Percentiles rank a stretch among this genome's conserved stretches.
These are phyloP conservation scores for Acyrthosiphon pisum DNA, from an alignment of 1,140 invertebrate species.

Conservation along the genomic window DNA sequence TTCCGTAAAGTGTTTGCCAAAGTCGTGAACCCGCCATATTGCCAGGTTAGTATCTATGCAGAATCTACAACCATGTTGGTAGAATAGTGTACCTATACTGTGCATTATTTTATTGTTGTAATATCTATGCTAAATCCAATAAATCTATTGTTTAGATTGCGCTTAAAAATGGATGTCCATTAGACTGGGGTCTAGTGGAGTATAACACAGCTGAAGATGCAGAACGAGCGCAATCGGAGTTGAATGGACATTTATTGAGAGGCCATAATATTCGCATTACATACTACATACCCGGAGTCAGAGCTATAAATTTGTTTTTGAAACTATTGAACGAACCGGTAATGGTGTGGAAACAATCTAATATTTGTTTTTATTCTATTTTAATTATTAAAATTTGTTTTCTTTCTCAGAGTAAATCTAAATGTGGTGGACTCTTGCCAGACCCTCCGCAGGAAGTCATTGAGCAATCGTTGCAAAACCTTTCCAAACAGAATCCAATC, in stretches of 20 bases:
- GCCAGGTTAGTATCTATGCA: slow-evolving; percentile 65
- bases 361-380: background rate
- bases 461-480: slow-evolving; percentile 65
- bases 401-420: slow-evolving; percentile 62
- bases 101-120: background rate
- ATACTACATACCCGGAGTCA: slow-evolving; percentile 69
- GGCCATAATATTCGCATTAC: slow-evolving; percentile 65
- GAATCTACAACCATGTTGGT: background rate
- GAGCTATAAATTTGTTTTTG: slow-evolving; percentile 69
- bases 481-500: slow-evolving; percentile 67
- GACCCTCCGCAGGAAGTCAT: slow-evolving; percentile 66
- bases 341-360: slow-evolving; percentile 52
- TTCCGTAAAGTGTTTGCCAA: slow-evolving; percentile 67
- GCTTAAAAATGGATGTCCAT: slow-evolving; percentile 67
- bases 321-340: slow-evolving; percentile 66
- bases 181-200: slow-evolving; percentile 70
- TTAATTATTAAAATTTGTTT: slow-evolving; percentile 6
- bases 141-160: slow-evolving; percentile 65
- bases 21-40: slow-evolving; percentile 68
- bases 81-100: background rate
- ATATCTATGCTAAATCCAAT: background rate
- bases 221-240: slow-evolving; percentile 64
- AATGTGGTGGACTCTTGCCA: slow-evolving; percentile 64
- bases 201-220: slow-evolving; percentile 66
- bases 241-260: slow-evolving; percentile 64